Evolutionary conservation across 2,113 vertebrate genomes (phyloP).

Genomic region (Nibea albiflora): DNA sequence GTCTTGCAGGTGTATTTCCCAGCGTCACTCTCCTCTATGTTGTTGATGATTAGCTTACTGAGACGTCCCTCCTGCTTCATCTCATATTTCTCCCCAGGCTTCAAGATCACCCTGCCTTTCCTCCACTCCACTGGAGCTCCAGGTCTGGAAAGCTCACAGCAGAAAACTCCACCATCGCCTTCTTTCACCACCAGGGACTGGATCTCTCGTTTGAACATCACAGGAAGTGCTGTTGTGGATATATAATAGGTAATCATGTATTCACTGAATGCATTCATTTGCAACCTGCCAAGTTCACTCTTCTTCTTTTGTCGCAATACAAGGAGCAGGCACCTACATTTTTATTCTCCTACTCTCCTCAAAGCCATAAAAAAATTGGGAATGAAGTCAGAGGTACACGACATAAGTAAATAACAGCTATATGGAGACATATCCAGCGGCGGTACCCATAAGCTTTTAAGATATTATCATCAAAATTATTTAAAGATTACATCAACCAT

Average conservation of each 20-base stretch:
- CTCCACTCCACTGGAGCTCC: conserved; percentile 81
- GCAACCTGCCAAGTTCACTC: neutral
- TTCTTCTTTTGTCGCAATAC: neutral
- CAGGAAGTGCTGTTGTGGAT: conserved; percentile 80
- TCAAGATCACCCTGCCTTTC: conserved; percentile 82
- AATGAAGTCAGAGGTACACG: neutral
- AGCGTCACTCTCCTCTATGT: conserved; percentile 81
- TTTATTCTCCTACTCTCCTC: neutral
- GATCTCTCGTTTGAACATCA: conserved; percentile 83
- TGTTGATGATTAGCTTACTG: conserved; percentile 73
- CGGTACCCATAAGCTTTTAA: neutral
- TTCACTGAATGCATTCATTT: neutral
- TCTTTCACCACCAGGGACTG: conserved; percentile 78
- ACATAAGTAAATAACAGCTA: too few relatives aligned
- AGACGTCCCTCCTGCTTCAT: conserved; percentile 84
- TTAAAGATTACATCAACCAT: neutral
- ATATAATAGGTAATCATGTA: neutral
- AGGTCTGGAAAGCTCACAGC: conserved; percentile 83
- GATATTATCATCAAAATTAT: neutral
- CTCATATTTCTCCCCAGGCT: conserved; percentile 74
- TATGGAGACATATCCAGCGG: neutral
- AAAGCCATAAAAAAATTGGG: neutral
- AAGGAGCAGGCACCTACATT: neutral
- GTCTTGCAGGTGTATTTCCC: conserved; percentile 80
- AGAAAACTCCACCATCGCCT: conserved; percentile 72